phyloP scores from a whole-genome alignment of 2,888 invertebrate genomes.

The Caenorhabditis auriculariae region DNA sequence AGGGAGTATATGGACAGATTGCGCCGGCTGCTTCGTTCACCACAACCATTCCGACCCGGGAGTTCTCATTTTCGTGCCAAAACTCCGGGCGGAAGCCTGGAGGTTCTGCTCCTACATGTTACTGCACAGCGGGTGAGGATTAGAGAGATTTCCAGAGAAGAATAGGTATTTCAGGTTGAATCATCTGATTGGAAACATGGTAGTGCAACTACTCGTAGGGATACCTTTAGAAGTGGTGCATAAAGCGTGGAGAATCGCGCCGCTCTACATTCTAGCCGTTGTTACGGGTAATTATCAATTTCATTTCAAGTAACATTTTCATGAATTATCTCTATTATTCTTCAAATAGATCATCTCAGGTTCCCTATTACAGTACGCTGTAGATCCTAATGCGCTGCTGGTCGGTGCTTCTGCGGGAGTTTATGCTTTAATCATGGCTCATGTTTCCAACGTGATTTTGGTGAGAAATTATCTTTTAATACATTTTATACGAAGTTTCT shows the following conservation, averaged over 20 bases:
- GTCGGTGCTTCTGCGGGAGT: slow-evolving; percentile 67
- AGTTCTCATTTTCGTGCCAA: slow-evolving; percentile 83
- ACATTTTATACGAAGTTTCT: too few relatives aligned
- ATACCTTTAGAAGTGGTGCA: slow-evolving; percentile 95
- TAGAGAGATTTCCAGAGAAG: not conserved
- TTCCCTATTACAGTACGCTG: slow-evolving; percentile 67
- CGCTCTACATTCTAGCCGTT: slow-evolving; percentile 64
- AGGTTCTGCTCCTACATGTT: slow-evolving; percentile 82
- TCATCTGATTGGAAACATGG: slow-evolving; percentile 84
- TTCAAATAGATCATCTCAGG: slow-evolving; percentile 55
- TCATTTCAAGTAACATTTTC: not conserved
- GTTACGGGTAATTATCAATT: slow-evolving; percentile 12
- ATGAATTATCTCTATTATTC: not conserved
- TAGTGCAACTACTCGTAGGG: slow-evolving; percentile 88
- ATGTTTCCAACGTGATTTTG: slow-evolving; percentile 65
- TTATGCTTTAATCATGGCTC: slow-evolving; percentile 65
- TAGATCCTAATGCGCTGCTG: slow-evolving; percentile 72
- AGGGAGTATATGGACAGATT: slow-evolving; percentile 66
- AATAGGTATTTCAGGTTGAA: slow-evolving; percentile 23
- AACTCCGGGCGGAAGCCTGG: slow-evolving; percentile 84
- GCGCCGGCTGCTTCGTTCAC: slow-evolving; percentile 76
- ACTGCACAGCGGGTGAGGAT: slow-evolving; percentile 38
- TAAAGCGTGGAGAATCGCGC: slow-evolving; percentile 79
- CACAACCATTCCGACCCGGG: slow-evolving; percentile 26
- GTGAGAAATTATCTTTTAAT: slow-evolving; percentile 56